Evolutionary conservation across 92 coral and sea anemone species (phyloP), one percentile per base, ranked within the genome.

Genomic region (Galaxea fascicularis): DNA sequence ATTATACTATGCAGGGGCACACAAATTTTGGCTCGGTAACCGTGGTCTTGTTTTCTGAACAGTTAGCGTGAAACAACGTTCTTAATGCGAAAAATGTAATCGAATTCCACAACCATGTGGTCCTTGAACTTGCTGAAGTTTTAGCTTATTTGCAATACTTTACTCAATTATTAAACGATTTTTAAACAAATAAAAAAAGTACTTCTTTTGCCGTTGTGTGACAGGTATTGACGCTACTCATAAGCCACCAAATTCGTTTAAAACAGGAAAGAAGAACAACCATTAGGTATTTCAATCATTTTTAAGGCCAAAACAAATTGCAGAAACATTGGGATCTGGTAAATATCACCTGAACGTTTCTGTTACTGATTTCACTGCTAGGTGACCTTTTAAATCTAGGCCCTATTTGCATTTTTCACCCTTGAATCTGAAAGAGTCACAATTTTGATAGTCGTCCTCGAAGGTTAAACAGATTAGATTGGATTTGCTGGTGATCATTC

Each of bases 401-500:
- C 26, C 26, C 39, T 66, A 66, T 66, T 66, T 39, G 73, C 73
- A 66, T 66, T 66, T 66, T 66, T 66, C 73, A 66, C 9, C 6
- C 41, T 35, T 66, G 73, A 66, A 66, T 66, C 73, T 66, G 41
- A 13, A 14, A 66, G 73, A 28, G 30, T 66, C 47, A 66, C 73
- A 66, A 66, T 66, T 27, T 66, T 66, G 4, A 66, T 66, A 25
- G 73, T 66, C 73, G 41, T 66, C 73, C 73, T 66, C 73, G 30
- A 66, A 66, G 73, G 41, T 66, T 25, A 66, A 66, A 66, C 6
- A 66, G 27, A 28, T 66, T 66, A 25, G 73, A 66, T 66, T 66
- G 73, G 73, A 66, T 66, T 66, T 66, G 73, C 73, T 66, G 73
- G 73, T 66, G 73, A 66, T 66, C 73, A 66, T 66, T 66, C 41